A percentile compares a stretch with the other conserved stretches of the same genome.
These are phyloP conservation scores for Oreocharis arfaki DNA, from an alignment of 2,113 vertebrate genomes.

Conservation along the genomic window DNA sequence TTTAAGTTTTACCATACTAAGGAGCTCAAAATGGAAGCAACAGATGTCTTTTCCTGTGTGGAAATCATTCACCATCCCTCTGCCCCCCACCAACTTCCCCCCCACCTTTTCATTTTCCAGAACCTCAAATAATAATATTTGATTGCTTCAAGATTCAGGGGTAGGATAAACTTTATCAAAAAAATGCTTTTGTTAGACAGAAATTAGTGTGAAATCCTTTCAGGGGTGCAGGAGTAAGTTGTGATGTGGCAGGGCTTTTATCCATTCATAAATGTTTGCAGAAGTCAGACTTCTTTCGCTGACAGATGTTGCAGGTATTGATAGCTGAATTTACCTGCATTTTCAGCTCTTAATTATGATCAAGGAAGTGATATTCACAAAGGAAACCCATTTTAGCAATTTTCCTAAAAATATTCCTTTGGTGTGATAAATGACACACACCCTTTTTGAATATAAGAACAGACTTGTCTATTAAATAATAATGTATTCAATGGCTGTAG, in stretches of 20 bases:
- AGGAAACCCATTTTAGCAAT: not conserved
- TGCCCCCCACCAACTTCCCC: fast-evolving
- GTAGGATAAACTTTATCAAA: not conserved
- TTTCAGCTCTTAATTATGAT: not conserved
- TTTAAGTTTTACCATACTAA: not conserved
- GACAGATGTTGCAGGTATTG: not conserved
- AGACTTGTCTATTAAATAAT: not conserved
- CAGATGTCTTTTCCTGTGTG: not conserved
- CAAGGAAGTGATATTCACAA: not conserved
- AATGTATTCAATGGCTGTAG: not conserved
- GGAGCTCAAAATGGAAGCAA: not conserved
- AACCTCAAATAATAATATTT: not conserved
- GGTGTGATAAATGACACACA: not conserved
- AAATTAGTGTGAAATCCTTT: not conserved
- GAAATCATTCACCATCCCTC: not conserved
- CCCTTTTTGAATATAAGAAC: not conserved
- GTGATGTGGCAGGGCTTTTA: not conserved
- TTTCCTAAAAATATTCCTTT: not conserved
- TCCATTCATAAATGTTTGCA: not conserved
- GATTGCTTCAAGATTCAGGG: not conserved
- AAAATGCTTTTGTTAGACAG: not conserved
- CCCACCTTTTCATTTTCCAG: not conserved
- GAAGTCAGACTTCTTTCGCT: not conserved
- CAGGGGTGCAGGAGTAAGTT: not conserved
- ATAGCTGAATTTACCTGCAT: not conserved